These are phyloP conservation scores for Smithornis capensis DNA, from an alignment of 2,113 vertebrate species.

Conservation along the genomic window DNA sequence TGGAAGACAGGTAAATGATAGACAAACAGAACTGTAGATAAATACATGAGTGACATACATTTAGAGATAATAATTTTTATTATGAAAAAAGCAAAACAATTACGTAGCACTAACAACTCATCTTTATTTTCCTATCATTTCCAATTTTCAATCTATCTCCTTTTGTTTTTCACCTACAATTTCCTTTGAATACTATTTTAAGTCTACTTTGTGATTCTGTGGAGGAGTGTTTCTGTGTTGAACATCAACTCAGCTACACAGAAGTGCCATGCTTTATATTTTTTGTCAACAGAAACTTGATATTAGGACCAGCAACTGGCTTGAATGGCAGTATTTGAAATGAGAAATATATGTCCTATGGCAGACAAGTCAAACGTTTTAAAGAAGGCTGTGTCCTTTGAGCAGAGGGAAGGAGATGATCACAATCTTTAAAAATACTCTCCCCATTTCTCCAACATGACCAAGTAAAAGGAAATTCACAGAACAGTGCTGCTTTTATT, in stretches of 20 bases:
- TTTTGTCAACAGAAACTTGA: constrained; percentile 32
- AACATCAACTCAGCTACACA: background rate
- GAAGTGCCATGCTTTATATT: background rate
- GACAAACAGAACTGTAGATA: constrained; percentile 71
- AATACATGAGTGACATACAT: constrained; percentile 62
- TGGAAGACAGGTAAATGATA: constrained; percentile 73
- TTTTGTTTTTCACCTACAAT: constrained; percentile 67
- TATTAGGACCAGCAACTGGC: background rate
- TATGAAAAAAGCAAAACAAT: constrained; percentile 70
- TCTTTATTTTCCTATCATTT: constrained; percentile 71
- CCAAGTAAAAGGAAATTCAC: background rate
- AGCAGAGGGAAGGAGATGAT: background rate
- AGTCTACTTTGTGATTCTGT: constrained; percentile 47
- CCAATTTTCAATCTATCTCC: constrained; percentile 65
- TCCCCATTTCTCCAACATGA: background rate
- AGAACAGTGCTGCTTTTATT: background rate
- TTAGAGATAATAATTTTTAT: constrained; percentile 69
- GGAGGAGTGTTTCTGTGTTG: constrained; percentile 47
- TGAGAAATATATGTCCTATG: background rate
- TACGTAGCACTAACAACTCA: constrained; percentile 61
- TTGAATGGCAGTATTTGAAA: background rate
- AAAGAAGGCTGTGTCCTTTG: background rate
- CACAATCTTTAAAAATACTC: background rate
- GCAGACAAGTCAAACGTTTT: background rate
- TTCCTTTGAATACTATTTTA: constrained; percentile 61